Evolutionary conservation across 2,113 vertebrate species (phyloP).

Genomic region (Astur gentilis): DNA sequence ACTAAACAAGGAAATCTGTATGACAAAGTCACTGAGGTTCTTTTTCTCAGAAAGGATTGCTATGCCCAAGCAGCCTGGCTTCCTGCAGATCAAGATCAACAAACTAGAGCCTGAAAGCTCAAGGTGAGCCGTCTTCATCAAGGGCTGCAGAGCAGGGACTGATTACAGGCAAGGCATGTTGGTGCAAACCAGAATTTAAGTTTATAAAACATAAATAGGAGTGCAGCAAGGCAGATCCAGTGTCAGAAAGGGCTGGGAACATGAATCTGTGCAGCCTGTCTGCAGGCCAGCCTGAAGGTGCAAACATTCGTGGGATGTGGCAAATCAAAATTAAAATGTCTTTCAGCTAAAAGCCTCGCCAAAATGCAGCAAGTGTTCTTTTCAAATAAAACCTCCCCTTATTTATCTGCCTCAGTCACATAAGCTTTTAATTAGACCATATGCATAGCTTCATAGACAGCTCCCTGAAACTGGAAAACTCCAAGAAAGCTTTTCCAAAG

Average conservation of each 20-base stretch:
- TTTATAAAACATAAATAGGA: not conserved
- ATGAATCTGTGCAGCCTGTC: not conserved
- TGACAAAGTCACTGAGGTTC: not conserved
- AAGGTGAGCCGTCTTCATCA: not conserved
- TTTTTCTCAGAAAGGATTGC: not conserved
- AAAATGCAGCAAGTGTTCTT: conserved; percentile 16
- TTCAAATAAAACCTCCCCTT: not conserved
- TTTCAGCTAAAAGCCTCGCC: not conserved
- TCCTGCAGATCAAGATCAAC: not conserved
- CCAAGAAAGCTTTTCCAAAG: conserved; percentile 14
- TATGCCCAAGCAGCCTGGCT: not conserved
- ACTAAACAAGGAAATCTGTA: not conserved
- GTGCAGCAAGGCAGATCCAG: not conserved
- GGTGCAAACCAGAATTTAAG: not conserved
- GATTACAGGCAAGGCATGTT: not conserved
- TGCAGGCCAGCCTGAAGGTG: not conserved
- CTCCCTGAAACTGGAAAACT: conserved; percentile 11
- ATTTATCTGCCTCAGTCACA: not conserved
- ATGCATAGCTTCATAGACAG: not conserved
- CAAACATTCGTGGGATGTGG: not conserved
- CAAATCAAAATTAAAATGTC: not conserved
- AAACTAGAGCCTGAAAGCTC: not conserved
- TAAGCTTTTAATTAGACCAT: conserved; percentile 41
- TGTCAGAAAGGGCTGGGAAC: not conserved
- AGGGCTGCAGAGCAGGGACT: not conserved